Evolutionary conservation across 92 coral and sea anemone species (phyloP).

Genomic region (Parazoanthus darwini): DNA sequence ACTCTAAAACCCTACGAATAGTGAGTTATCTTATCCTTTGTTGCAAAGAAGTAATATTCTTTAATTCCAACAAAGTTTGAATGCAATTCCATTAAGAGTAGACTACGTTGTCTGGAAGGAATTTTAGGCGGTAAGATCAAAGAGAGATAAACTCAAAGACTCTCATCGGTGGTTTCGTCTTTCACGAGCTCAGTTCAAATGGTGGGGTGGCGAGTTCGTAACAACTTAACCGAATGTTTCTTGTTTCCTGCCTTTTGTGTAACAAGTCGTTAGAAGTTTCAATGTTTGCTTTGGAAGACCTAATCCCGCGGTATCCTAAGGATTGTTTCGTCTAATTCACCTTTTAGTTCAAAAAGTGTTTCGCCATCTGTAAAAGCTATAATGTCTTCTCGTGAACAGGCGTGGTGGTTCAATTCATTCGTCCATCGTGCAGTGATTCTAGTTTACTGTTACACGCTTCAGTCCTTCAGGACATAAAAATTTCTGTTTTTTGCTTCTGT

Average conservation of each 20-base stretch:
- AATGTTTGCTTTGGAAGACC: conserved; percentile 3
- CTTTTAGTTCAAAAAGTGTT: not conserved
- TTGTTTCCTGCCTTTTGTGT: conserved; percentile 16
- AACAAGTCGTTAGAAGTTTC: not conserved
- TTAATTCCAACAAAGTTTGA: not conserved
- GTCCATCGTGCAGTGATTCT: conserved; percentile 1
- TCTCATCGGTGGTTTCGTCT: conserved; percentile 31
- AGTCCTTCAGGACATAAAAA: conserved; percentile 15
- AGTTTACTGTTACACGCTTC: conserved; percentile 5
- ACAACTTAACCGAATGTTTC: conserved; percentile 27
- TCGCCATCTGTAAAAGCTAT: conserved; percentile 36
- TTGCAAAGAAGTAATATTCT: not conserved
- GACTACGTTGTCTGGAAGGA: conserved; percentile 39
- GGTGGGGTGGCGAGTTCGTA: conserved; percentile 22
- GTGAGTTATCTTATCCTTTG: no score
- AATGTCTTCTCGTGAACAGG: conserved; percentile 10
- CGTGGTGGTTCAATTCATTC: conserved; percentile 18
- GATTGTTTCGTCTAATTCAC: not conserved
- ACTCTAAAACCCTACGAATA: not conserved
- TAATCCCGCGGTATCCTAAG: not conserved
- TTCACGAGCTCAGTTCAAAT: conserved; percentile 17
- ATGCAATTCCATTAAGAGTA: not conserved
- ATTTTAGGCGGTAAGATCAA: conserved; percentile 35
- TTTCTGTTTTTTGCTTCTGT: not conserved
- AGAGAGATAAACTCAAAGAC: conserved; percentile 17